These are phyloP conservation scores for Ceratotherium simum DNA, from an alignment of 2,113 vertebrate species.

Conservation along the genomic window DNA sequence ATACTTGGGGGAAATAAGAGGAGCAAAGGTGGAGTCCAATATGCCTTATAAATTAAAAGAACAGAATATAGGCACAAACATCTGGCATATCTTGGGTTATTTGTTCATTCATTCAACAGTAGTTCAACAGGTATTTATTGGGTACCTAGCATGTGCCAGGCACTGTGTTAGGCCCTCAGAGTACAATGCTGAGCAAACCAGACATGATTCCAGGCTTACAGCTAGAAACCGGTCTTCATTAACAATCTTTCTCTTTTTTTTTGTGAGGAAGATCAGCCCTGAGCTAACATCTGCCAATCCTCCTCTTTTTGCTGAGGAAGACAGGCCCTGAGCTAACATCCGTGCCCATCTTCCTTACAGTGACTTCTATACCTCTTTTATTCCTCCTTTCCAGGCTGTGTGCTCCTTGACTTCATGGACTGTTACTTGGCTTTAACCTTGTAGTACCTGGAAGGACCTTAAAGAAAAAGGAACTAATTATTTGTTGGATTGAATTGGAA, in stretches of 20 bases:
- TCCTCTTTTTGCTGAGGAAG: too few relatives aligned
- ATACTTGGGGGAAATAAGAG: neutral
- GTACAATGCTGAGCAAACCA: neutral
- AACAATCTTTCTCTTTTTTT: neutral
- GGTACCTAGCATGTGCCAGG: neutral
- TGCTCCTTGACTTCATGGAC: neutral
- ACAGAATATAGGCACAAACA: neutral
- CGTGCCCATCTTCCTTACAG: too few relatives aligned
- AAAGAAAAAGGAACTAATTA: neutral
- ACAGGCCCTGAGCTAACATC: too few relatives aligned
- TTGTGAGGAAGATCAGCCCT: too few relatives aligned
- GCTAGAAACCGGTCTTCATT: neutral
- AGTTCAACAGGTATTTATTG: neutral
- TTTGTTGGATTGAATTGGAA: neutral
- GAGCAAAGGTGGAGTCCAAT: neutral
- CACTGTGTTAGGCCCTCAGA: neutral
- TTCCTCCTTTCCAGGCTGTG: neutral
- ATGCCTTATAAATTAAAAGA: neutral
- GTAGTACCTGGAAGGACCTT: neutral
- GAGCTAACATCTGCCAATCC: too few relatives aligned
- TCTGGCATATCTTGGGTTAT: neutral
- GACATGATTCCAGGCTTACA: neutral
- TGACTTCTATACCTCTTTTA: too few relatives aligned
- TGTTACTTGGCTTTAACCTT: neutral
- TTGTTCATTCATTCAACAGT: neutral